Evolutionary conservation across 2,797 vertebrate species (phyloP), one percentile per base, ranked within the genome.

Genomic region (Argyrosomus regius): DNA sequence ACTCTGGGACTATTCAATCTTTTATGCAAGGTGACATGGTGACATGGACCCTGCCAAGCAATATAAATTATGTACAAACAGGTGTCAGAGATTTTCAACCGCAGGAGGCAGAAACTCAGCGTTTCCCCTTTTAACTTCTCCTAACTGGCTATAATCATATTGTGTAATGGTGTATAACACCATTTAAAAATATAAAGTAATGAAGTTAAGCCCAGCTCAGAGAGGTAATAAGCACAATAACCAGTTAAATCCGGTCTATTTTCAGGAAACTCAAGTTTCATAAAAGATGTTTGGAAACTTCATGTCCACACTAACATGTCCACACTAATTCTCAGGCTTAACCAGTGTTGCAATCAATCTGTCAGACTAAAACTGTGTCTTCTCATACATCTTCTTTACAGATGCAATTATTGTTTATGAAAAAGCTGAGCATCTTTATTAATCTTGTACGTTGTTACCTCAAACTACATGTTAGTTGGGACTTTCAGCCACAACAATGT

Each of bases 11-110:
- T 0, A 10, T 6, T 6, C 77, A 80, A 81, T 83, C 11, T 84
- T 77, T 87, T 1, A 80, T 63, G 71, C 5, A 50, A 58, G 69
- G 72, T 53, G 72, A 77, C 75, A 60, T 17, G 45, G 63, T 54
- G 24, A 76, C 77, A 64, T 2, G 20, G 58, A 54, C 26, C 22
- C 18, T 28, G 75, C 7, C 41, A 16, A 58, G 72, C 46, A 5
- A 52, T 1, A 69, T 78, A 20, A 84, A 82, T 84, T 72, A 89
- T 71, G 63, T 39, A 80, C 39, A 17, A 65, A 57, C 43, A 31
- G 45, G 56, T 61, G 45, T 61, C 39, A 43, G 35, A 79, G 53
- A 77, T 65, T 52, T 75, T 43, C 45, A 45, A 7, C 61, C 4
- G 13, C 52, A 28, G 22, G 22, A 46, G 24, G 46, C n/a, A 61